phyloP scores from a whole-genome alignment of 2,797 vertebrate genomes.

The Orientallactaga sibirica region DNA sequence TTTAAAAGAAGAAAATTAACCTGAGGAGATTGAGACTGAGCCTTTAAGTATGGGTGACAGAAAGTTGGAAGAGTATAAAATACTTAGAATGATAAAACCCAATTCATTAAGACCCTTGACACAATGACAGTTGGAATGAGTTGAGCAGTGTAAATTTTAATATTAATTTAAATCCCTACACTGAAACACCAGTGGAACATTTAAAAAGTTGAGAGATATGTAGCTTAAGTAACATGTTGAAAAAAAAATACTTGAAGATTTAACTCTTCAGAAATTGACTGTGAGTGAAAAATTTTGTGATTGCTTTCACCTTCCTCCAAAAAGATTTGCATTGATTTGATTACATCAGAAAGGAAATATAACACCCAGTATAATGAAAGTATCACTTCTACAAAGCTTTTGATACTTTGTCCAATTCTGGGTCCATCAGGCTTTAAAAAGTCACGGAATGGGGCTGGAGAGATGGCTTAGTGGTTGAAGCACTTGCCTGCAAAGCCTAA shows the following conservation, averaged over 20 bases:
- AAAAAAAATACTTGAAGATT: conserved; percentile 37
- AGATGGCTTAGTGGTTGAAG: no score
- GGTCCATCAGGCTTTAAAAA: neutral
- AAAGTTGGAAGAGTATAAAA: conserved; percentile 46
- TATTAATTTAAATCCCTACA: conserved; percentile 14
- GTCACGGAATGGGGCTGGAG: neutral
- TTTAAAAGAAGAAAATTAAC: no score
- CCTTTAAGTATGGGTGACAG: neutral
- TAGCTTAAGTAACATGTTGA: conserved; percentile 20
- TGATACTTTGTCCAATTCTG: conserved; percentile 18
- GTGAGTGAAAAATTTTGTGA: neutral
- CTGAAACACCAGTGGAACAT: conserved; percentile 16
- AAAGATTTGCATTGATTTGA: neutral
- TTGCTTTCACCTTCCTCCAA: neutral
- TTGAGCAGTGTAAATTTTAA: conserved; percentile 14
- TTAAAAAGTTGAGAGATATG: neutral
- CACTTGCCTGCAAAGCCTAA: no score
- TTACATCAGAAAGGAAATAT: conserved; percentile 26
- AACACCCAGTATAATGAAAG: neutral
- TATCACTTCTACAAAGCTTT: neutral
- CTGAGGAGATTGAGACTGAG: no score
- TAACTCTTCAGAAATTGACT: conserved; percentile 45
- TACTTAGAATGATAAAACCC: conserved; percentile 20
- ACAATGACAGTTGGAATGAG: conserved; percentile 28
- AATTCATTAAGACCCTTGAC: conserved; percentile 30